Evolutionary conservation across 2,113 vertebrate species (phyloP).

Genomic region (Blennius ocellaris): DNA sequence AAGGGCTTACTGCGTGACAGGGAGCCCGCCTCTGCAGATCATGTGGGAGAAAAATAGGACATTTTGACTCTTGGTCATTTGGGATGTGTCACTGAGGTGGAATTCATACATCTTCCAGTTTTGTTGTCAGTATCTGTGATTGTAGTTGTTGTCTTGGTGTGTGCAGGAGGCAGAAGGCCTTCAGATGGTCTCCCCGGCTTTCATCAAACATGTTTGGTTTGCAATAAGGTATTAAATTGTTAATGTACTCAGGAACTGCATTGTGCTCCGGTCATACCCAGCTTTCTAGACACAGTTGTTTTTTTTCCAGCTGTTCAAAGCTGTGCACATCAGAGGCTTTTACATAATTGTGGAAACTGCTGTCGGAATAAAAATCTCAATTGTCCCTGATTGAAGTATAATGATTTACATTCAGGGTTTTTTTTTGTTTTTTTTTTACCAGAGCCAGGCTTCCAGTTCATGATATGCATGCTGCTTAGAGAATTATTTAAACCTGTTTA

Average conservation of each 20-base stretch:
- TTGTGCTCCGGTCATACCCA: constrained; percentile 1
- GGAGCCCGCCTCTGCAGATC: constrained; percentile 63
- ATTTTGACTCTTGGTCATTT: constrained; percentile 50
- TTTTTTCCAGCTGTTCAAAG: constrained; percentile 10
- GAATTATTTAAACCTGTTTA: constrained; percentile 66
- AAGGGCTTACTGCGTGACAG: constrained; percentile 60
- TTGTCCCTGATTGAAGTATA: constrained; percentile 35
- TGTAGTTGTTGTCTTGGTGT: constrained; percentile 62
- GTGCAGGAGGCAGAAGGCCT: constrained; percentile 48
- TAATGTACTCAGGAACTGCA: background rate
- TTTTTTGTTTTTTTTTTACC: constrained; percentile 31
- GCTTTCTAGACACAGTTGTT: background rate
- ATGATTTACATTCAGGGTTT: constrained; percentile 42
- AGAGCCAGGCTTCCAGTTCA: constrained; percentile 21
- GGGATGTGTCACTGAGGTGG: constrained; percentile 58
- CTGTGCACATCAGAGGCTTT: constrained; percentile 26
- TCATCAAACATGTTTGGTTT: constrained; percentile 36
- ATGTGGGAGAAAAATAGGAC: constrained; percentile 61
- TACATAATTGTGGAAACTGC: constrained; percentile 8
- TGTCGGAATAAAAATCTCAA: constrained; percentile 20
- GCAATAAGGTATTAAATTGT: constrained; percentile 51
- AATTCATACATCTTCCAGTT: constrained; percentile 56
- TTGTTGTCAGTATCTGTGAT: constrained; percentile 53
- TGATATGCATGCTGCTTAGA: constrained; percentile 33
- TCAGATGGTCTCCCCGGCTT: constrained; percentile 46